Base-by-base conservation (phyloP, 2,888 invertebrate genomes). In the Campoplex nolae region DNA sequence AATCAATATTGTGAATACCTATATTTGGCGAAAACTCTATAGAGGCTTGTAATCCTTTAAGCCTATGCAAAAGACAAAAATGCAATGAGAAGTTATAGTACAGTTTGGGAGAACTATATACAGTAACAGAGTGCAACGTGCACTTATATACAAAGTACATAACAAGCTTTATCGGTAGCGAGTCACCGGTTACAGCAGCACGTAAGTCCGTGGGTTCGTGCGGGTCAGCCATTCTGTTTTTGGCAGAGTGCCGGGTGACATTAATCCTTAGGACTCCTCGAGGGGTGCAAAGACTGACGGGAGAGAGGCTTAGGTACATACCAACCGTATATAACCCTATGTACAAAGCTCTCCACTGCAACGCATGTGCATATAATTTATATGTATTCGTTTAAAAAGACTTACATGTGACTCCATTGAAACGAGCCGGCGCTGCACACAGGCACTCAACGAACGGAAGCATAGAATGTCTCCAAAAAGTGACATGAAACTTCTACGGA, bases 241-340 rank as follows among this genome's bases (percentile, higher is more conserved):
- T 93, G 93, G 92, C 93, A 92, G 86, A 83, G 88, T 91, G 92
- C 93, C 93, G 90, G 86, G 89, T 87, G 90, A 91, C 92, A 91
- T 93, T 93, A 93, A 93, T 93, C 93, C 93, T 92, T 84, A 90
- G 88, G 90, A 88, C 86, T 88, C 87, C 88, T 62, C 62, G 62
- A 23, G 23, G 82, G 86, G 83, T 89, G 89, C 88, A 90, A 90
- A 90, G 89, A 89, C 85, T 70, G 84, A 80, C 75, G 65, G 77
- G 62, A 81, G 86, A 88, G 86, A 82, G 74, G 71, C 35, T 48
- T 48, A 68, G 32, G n/a, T 75, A 65, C 77, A 54, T 56, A 67
- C 54, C 32, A 4, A 32, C 16, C 32, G 16, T 54, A 80, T 71
- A 67, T 35, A 74, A 56, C 48, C 54, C 48, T 73, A 74, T 65